Evolutionary conservation across 2,113 vertebrate genomes (phyloP).

Genomic region (Entomyzon cyanotis): DNA sequence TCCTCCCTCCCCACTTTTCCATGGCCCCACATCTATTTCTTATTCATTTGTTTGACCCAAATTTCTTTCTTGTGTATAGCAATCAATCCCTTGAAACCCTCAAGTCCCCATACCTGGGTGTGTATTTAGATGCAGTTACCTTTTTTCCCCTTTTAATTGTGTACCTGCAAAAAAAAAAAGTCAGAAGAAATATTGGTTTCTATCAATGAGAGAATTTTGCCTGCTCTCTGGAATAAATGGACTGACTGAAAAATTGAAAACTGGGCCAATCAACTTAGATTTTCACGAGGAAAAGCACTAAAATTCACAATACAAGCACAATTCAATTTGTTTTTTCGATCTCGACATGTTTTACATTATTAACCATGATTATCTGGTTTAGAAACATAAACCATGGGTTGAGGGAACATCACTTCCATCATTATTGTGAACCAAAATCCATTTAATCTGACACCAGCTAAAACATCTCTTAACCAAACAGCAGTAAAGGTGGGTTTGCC

Average conservation of each 20-base stretch:
- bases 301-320: not conserved
- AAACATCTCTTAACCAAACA: not conserved
- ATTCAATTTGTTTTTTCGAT: not conserved
- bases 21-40: not conserved
- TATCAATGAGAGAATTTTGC: not conserved
- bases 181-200: slow-evolving; percentile 34
- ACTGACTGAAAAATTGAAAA: not conserved
- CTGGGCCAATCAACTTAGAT: not conserved
- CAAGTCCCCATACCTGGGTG: not conserved
- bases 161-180: slow-evolving; percentile 16
- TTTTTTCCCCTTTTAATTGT: not conserved
- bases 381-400: not conserved
- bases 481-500: not conserved
- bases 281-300: not conserved
- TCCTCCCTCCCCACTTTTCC: accelerated
- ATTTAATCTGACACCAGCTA: not conserved
- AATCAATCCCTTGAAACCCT: not conserved
- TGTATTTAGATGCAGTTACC: slow-evolving; percentile 11
- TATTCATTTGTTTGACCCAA: not conserved
- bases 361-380: not conserved
- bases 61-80: not conserved
- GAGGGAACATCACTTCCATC: not conserved
- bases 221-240: not conserved
- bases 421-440: not conserved
- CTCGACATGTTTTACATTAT: not conserved